These are phyloP conservation scores for Drosophila grimshawi DNA, from an alignment of 1,140 invertebrate species.

Conservation along the genomic window DNA sequence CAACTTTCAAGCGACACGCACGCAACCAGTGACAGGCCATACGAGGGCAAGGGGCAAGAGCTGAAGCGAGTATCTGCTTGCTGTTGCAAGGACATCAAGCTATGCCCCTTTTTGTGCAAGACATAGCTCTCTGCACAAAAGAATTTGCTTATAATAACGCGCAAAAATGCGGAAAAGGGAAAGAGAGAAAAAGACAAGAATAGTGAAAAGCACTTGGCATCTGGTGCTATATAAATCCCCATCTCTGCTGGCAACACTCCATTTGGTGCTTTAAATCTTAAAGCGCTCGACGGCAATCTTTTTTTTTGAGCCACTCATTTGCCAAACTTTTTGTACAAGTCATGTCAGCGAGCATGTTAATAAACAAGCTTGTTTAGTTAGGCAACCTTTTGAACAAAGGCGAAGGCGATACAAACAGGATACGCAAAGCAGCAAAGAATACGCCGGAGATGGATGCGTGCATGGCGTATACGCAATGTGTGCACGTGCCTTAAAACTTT, in stretches of 20 bases:
- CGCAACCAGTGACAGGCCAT: slow-evolving; percentile 11
- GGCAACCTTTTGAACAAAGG: background rate
- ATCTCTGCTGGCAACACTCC: background rate
- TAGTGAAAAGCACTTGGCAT: background rate
- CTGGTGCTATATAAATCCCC: slow-evolving; percentile 14
- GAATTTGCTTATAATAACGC: slow-evolving; percentile 13
- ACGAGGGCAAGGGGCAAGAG: background rate
- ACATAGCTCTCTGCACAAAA: slow-evolving; percentile 40
- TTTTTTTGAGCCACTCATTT: background rate
- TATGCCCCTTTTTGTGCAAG: slow-evolving; percentile 28
- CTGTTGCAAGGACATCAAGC: background rate
- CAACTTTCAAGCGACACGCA: slow-evolving; percentile 71
- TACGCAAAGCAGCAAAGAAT: background rate
- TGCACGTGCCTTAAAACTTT: slow-evolving; percentile 55
- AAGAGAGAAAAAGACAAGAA: background rate
- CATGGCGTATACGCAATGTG: slow-evolving; percentile 39
- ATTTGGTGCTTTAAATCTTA: background rate
- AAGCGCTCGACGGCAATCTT: background rate
- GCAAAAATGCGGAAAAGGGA: slow-evolving; percentile 13
- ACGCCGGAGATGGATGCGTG: background rate
- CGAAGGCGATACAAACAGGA: background rate
- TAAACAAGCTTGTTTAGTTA: too few species aligned
- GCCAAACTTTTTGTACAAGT: background rate
- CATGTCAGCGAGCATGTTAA: background rate
- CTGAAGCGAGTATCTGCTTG: background rate